These are phyloP conservation scores for Porites cylindrica DNA, from an alignment of 92 coral and sea anemone genomes.

Conservation along the genomic window DNA sequence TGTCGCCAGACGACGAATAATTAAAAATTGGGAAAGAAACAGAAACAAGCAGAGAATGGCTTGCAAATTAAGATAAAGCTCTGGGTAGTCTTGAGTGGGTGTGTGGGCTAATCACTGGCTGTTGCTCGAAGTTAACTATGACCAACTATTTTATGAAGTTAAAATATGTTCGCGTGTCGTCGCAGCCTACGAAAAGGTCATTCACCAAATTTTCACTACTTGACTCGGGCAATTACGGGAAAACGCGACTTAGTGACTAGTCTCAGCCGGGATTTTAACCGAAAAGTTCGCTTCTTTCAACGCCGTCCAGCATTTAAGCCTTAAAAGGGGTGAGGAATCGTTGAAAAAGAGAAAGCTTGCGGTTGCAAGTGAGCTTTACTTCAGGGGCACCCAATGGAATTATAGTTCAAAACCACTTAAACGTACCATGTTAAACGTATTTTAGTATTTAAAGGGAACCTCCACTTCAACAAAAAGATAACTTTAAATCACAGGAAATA, in stretches of 20 bases:
- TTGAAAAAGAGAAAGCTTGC: neutral
- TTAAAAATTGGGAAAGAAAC: too few species aligned
- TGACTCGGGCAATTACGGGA: neutral
- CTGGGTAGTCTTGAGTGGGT: too few species aligned
- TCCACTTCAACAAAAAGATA: too few species aligned
- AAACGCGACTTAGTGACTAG: neutral
- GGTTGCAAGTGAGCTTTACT: neutral
- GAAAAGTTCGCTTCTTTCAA: neutral
- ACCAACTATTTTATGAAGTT: neutral
- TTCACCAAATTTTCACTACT: conserved; percentile 31
- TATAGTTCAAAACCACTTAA: neutral
- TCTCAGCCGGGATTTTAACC: neutral
- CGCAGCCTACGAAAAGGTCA: conserved; percentile 17
- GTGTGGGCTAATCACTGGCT: too few species aligned
- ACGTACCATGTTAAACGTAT: neutral
- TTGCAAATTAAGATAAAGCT: too few species aligned
- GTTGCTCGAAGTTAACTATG: neutral
- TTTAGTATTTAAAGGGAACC: too few species aligned
- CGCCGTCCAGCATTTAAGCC: neutral
- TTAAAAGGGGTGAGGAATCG: neutral
- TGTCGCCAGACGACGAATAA: too few species aligned
- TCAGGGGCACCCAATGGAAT: too few species aligned
- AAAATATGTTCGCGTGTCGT: neutral
- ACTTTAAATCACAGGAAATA: too few species aligned
- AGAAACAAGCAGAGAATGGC: too few species aligned